These are phyloP conservation scores for Gobio occitaniae DNA, from an alignment of 2,797 vertebrate genomes.

Conservation along the genomic window DNA sequence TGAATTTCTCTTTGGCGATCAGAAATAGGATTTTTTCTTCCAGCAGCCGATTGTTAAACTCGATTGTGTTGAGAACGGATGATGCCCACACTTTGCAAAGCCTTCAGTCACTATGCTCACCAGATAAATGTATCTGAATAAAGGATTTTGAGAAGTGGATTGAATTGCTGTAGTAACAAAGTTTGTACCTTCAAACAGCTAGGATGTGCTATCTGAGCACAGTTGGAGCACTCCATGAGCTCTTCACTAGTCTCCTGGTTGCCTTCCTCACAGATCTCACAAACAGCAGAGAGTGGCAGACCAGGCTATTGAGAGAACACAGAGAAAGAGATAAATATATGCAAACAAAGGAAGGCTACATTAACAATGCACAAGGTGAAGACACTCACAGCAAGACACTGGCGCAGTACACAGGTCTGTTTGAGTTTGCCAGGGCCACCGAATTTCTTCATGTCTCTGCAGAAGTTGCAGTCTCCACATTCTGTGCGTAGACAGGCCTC, in stretches of 20 bases:
- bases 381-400: conserved; percentile 90
- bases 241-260: conserved; percentile 89
- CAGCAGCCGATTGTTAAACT: neutral
- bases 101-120: neutral
- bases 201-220: conserved; percentile 96
- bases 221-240: conserved; percentile 98
- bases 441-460: conserved; percentile 98
- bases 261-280: conserved; percentile 95
- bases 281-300: conserved; percentile 94
- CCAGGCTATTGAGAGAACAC: conserved; percentile 84
- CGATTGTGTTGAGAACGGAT: neutral
- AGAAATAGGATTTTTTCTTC: neutral
- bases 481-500: conserved; percentile 94
- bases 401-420: conserved; percentile 93
- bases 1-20: neutral
- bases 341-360: neutral
- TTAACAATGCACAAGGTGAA: neutral
- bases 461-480: conserved; percentile 98
- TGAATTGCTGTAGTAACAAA: neutral
- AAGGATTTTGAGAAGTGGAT: neutral
- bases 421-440: conserved; percentile 95
- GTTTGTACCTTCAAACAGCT: conserved; percentile 88
- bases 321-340: conserved; percentile 55
- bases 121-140: neutral
- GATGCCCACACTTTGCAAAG: neutral